Percentiles rank a stretch among this genome's conserved stretches.
These are phyloP conservation scores for Xiphydria camelus DNA, from an alignment of 2,888 invertebrate species.

Conservation along the genomic window DNA sequence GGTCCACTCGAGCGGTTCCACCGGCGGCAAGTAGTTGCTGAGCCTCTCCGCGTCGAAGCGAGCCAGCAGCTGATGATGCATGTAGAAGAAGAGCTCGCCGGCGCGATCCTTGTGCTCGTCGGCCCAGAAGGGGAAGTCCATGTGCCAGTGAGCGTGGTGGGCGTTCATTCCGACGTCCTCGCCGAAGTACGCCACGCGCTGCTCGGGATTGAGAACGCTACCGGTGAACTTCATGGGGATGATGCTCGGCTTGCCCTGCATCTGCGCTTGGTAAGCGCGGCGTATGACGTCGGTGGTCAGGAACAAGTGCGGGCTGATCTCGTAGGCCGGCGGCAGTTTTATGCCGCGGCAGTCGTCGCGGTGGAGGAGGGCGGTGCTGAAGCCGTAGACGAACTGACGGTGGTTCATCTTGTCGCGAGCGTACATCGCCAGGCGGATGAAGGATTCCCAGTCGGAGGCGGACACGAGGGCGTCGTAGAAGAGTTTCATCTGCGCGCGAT, in stretches of 20 bases:
- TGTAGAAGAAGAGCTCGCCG: slow-evolving; percentile 67
- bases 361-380: slow-evolving; percentile 62
- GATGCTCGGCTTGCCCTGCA: slow-evolving; percentile 60
- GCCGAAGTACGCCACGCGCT: slow-evolving; percentile 67
- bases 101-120: slow-evolving; percentile 63
- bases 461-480: slow-evolving; percentile 69
- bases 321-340: slow-evolving; percentile 63
- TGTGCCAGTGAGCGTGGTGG: slow-evolving; percentile 65
- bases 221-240: slow-evolving; percentile 65
- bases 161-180: slow-evolving; percentile 71
- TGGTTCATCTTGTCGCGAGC: slow-evolving; percentile 62
- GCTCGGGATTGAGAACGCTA: slow-evolving; percentile 60
- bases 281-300: slow-evolving; percentile 30
- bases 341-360: slow-evolving; percentile 61
- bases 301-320: slow-evolving; percentile 58
- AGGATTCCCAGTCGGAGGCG: slow-evolving; percentile 61
- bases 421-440: slow-evolving; percentile 61
- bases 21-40: slow-evolving; percentile 57
- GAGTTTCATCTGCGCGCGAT: slow-evolving; percentile 63
- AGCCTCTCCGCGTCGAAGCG: slow-evolving; percentile 70
- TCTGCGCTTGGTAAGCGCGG: slow-evolving; percentile 57
- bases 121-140: slow-evolving; percentile 68
- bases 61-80: slow-evolving; percentile 66
- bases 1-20: slow-evolving; percentile 54
- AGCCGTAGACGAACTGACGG: slow-evolving; percentile 64